Evolutionary conservation across 2,113 vertebrate species (phyloP).

Genomic region (Megalops atlanticus): DNA sequence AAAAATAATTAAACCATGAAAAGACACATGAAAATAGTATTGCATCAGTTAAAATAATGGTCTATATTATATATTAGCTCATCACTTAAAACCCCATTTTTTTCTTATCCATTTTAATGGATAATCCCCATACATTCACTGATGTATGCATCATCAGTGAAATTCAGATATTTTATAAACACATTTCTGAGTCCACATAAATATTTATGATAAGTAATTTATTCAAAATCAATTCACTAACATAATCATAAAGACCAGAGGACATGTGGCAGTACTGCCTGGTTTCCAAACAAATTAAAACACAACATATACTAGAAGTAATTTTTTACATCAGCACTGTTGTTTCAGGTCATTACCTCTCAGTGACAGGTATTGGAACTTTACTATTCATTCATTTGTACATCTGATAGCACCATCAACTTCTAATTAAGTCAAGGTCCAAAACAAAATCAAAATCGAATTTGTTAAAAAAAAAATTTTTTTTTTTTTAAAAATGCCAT

Average conservation of each 20-base stretch:
- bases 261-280: not conserved
- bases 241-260: not conserved
- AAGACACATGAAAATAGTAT: too few relatives aligned
- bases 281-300: not conserved
- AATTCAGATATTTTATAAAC: too few relatives aligned
- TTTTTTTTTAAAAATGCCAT: too few relatives aligned
- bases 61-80: too few relatives aligned
- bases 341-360: slow-evolving; percentile 20
- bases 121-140: too few relatives aligned
- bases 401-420: slow-evolving; percentile 26
- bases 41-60: too few relatives aligned
- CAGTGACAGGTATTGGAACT: slow-evolving; percentile 43
- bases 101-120: too few relatives aligned
- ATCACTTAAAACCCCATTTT: too few relatives aligned
- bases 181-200: not conserved
- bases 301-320: not conserved
- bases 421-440: slow-evolving; percentile 1
- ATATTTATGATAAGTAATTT: not conserved
- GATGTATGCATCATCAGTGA: too few relatives aligned
- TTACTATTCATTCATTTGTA: slow-evolving; percentile 44
- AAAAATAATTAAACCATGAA: too few relatives aligned
- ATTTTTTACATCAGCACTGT: not conserved
- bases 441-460: slow-evolving; percentile 31
- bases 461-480: slow-evolving; percentile 43
- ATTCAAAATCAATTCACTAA: not conserved